Base-by-base conservation (phyloP, 23 tunicate species). In the Trididemnum clinides region DNA sequence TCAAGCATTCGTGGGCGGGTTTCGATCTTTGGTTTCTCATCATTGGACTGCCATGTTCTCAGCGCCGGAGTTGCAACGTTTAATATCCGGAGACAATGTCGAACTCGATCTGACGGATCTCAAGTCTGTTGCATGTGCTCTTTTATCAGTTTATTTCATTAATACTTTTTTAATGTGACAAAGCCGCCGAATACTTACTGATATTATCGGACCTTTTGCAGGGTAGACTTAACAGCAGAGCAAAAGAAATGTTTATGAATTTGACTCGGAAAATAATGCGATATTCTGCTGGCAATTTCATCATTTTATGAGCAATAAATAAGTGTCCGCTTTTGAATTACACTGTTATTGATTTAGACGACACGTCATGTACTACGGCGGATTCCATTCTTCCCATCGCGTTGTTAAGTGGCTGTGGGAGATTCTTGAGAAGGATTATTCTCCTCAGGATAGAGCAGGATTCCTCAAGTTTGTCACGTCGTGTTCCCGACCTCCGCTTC, bases 371-470 rank as follows among this genome's bases (percentile, higher is more conserved):
- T 94, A 94, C 69, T 94, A 94, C 72, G 98, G 98, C 0, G 98
- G 98, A 1, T 94, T 94, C 64, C 98, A 94, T 64, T 65, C 94
- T 25, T 81, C 95, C 6, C 98, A 94, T 39, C 80, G 98, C 4
- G 98, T 94, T 20, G 90, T 94, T 26, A 80, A 38, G 39, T 96
- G 99, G 99, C 64, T 96, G 50, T 96, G 99, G 99, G 99, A 96
- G 54, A 76, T 96, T 15, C 57, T 96, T 6, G 99, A 96, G 37
- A 80, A 64, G 33, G 99, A 96, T 85, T 96, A 87, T 81, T 49
- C 92, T 7, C 81, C 93, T 15, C 81, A 79, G 19, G 78, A 96
- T 54, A 88, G 96, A 34, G 78, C 99, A 0, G 90, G 85, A n/a
- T 96, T 96, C 49, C 84, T 96, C 36, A 96, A 96, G 78, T 96